Evolutionary conservation across 2,888 invertebrate genomes (phyloP).

Genomic region (Morinoia aosen): DNA sequence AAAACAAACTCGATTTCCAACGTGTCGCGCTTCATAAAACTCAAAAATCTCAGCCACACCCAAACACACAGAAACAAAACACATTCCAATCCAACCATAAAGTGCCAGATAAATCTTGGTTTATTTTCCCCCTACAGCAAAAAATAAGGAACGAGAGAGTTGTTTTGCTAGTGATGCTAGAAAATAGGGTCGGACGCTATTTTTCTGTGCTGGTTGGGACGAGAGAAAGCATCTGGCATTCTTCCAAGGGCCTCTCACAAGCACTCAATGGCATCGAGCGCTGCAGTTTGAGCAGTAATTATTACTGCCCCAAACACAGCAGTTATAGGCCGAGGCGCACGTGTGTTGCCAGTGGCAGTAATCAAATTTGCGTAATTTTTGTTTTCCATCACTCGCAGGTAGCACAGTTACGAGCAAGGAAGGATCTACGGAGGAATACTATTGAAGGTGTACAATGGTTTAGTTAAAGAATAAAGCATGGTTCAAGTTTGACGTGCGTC

Average conservation of each 20-base stretch:
- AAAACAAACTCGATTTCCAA: neutral
- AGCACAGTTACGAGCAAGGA: no score
- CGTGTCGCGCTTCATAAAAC: neutral
- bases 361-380: neutral
- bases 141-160: neutral
- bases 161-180: neutral
- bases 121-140: neutral
- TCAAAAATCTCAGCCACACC: neutral
- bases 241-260: neutral
- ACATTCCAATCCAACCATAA: neutral
- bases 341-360: neutral
- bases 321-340: neutral
- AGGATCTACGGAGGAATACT: no score
- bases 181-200: neutral
- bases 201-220: neutral
- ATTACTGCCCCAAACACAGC: neutral
- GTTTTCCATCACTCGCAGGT: no score
- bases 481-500: no score
- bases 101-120: neutral
- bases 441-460: no score
- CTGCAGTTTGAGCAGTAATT: neutral
- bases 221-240: conserved; percentile 17
- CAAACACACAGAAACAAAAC: neutral
- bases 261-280: neutral
- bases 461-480: no score